A percentile compares a stretch with the other conserved stretches of the same genome.
Conservation (phyloP, 1,140 invertebrate genomes). For the Neomicropteryx cornuta region DNA sequence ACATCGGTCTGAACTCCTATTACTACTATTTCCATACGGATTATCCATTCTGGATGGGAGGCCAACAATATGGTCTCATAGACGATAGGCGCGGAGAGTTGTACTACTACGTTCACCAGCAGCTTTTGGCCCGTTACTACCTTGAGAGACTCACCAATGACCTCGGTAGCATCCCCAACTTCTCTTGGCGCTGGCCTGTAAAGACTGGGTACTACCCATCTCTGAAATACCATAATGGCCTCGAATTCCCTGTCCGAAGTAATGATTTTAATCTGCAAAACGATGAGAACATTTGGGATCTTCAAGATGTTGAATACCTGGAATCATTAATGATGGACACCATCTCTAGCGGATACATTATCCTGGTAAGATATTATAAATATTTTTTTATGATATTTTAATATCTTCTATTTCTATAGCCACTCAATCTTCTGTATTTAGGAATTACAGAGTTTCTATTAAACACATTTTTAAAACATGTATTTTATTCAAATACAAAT, state of each 20-base stretch:
- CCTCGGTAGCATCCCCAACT: slow-evolving; percentile 39
- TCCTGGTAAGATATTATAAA: slow-evolving; percentile 22
- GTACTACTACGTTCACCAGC: slow-evolving; percentile 46
- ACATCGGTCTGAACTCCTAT: slow-evolving; percentile 54
- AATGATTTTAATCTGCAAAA: slow-evolving; percentile 42
- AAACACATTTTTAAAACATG: background rate
- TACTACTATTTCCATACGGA: slow-evolving; percentile 57
- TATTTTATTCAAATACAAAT: background rate
- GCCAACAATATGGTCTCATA: slow-evolving; percentile 30
- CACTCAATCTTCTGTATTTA: background rate
- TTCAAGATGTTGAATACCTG: slow-evolving; percentile 38
- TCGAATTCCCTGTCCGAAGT: slow-evolving; percentile 47
- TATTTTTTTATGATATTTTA: no score
- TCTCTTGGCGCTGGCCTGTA: slow-evolving; percentile 38
- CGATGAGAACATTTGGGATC: slow-evolving; percentile 34
- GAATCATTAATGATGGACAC: slow-evolving; percentile 50
- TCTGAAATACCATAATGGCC: slow-evolving; percentile 48
- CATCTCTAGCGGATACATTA: slow-evolving; percentile 51
- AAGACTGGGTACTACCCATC: slow-evolving; percentile 48
- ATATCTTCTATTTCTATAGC: no score
- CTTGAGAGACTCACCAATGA: slow-evolving; percentile 52
- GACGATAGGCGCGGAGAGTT: slow-evolving; percentile 46
- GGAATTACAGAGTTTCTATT: background rate
- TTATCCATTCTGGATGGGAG: slow-evolving; percentile 53
- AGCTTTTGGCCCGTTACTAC: slow-evolving; percentile 51